These are phyloP conservation scores for Ancistrus triradiatus DNA, from an alignment of 2,113 vertebrate species.

Conservation along the genomic window DNA sequence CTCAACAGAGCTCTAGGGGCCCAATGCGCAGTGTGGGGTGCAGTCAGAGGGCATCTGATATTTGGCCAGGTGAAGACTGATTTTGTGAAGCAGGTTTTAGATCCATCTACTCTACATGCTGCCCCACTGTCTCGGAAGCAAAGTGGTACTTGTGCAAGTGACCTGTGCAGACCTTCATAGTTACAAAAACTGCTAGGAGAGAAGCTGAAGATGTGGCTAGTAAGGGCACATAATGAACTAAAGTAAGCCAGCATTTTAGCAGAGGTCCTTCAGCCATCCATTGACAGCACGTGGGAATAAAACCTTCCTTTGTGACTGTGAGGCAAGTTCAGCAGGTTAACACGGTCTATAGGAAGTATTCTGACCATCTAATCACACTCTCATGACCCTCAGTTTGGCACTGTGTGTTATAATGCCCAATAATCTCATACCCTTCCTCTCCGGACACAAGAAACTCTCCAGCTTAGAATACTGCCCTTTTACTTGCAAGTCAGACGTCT, in stretches of 20 bases:
- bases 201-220: neutral
- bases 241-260: neutral
- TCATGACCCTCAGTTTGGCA: slow-evolving; percentile 2
- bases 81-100: slow-evolving; percentile 13
- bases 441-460: neutral
- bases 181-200: slow-evolving; percentile 10
- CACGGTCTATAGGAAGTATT: slow-evolving; percentile 6
- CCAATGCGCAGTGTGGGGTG: neutral
- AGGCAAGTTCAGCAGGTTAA: slow-evolving; percentile 18
- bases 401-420: slow-evolving; percentile 17
- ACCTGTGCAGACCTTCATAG: slow-evolving; percentile 16
- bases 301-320: neutral
- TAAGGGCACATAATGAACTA: neutral
- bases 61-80: slow-evolving; percentile 30
- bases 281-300: neutral
- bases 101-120: slow-evolving; percentile 34
- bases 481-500: slow-evolving; percentile 1
- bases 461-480: neutral
- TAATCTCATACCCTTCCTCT: slow-evolving; percentile 13
- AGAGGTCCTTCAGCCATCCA: slow-evolving; percentile 7
- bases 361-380: slow-evolving; percentile 20
- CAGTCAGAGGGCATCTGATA: slow-evolving; percentile 13
- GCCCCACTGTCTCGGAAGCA: slow-evolving; percentile 13
- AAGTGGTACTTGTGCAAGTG: neutral
- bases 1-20: neutral